Percentiles rank a stretch among this genome's conserved stretches.
Conservation (phyloP, 2,888 invertebrate species). For the Ormyrus rosae region DNA sequence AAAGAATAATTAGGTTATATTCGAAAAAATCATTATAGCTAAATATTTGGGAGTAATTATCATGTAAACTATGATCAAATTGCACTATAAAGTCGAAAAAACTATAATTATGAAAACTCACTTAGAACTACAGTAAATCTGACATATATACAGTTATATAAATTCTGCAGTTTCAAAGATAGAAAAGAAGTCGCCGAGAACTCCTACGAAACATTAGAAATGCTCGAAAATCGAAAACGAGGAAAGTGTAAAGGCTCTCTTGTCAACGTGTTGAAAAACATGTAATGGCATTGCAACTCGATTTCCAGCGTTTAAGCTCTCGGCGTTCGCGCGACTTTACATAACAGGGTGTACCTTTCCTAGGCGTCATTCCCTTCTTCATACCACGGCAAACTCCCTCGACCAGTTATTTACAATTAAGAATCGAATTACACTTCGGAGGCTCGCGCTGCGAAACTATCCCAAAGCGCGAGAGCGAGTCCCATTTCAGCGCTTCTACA, state of each 20-base stretch:
- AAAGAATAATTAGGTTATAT: constrained; percentile 37
- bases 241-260: neutral
- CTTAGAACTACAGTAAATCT: constrained; percentile 6
- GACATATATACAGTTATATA: constrained; percentile 15
- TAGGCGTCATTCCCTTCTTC: constrained; percentile 3
- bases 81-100: constrained; percentile 8
- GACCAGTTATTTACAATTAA: constrained; percentile 19
- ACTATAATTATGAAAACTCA: constrained; percentile 21
- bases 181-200: too few relatives aligned
- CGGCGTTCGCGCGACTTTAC: constrained; percentile 45
- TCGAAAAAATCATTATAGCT: neutral
- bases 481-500: constrained; percentile 31
- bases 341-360: constrained; percentile 30
- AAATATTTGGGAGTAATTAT: too few relatives aligned
- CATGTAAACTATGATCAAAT: neutral
- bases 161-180: constrained; percentile 19
- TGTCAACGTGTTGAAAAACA: constrained; percentile 1
- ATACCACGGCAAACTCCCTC: neutral
- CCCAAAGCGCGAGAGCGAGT: constrained; percentile 31
- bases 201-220: too few relatives aligned
- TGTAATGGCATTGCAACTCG: neutral
- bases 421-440: neutral
- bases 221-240: too few relatives aligned
- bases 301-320: neutral
- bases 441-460: constrained; percentile 14